A percentile compares a stretch with the other conserved stretches of the same genome.
Evolutionary conservation across 2,888 invertebrate species (phyloP).

Genomic region (Drosophila tripunctata): DNA sequence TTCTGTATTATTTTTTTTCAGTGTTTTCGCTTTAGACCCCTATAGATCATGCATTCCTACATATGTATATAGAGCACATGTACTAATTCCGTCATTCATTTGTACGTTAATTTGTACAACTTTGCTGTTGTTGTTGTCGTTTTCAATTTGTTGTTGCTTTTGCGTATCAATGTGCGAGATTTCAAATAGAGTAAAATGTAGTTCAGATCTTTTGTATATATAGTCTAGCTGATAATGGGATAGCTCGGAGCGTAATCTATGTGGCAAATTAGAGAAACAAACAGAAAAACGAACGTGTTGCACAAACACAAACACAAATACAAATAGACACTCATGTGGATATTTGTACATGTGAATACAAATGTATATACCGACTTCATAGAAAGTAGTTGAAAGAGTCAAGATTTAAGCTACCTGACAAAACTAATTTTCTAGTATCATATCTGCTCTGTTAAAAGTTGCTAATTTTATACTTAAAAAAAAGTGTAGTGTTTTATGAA

Average conservation of each 20-base stretch:
- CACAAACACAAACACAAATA: constrained; percentile 11
- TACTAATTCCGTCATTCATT: constrained; percentile 78
- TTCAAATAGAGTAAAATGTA: constrained; percentile 75
- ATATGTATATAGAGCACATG: constrained; percentile 33
- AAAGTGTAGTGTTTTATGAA: background rate
- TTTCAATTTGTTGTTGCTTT: constrained; percentile 55
- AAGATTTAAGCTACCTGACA: constrained; percentile 24
- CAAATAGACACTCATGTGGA: constrained; percentile 12
- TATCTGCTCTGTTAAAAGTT: background rate
- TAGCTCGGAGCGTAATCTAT: constrained; percentile 36
- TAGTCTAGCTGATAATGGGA: constrained; percentile 58
- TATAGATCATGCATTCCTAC: constrained; percentile 20
- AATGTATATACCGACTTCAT: too few relatives aligned
- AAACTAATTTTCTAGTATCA: background rate
- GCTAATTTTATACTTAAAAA: background rate
- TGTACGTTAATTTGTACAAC: constrained; percentile 77
- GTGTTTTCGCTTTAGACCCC: constrained; percentile 11
- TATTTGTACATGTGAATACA: too few relatives aligned
- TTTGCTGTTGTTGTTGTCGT: constrained; percentile 45
- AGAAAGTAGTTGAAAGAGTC: constrained; percentile 6
- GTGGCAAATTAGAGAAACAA: constrained; percentile 59
- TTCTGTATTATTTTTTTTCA: too few relatives aligned
- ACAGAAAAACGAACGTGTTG: constrained; percentile 38
- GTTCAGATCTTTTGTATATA: constrained; percentile 55
- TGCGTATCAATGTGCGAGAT: constrained; percentile 75